phyloP scores from a whole-genome alignment of 2,113 vertebrate species.

The Phoxinus phoxinus region DNA sequence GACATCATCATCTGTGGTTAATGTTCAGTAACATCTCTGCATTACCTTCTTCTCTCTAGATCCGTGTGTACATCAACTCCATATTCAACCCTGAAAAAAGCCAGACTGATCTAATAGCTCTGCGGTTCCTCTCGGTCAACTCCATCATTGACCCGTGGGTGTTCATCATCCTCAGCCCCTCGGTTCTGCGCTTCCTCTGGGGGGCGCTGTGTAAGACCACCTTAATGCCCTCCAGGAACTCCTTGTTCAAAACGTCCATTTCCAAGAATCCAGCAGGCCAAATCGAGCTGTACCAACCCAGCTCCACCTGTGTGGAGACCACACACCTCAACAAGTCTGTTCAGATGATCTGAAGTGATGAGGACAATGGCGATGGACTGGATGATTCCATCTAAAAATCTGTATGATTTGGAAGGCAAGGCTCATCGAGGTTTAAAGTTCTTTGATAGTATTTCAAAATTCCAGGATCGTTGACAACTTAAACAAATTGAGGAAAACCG shows the following conservation, averaged over 20 bases:
- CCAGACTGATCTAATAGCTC: conserved; percentile 77
- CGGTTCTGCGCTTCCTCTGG: conserved; percentile 81
- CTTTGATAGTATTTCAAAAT: neutral
- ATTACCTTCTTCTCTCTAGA: conserved; percentile 69
- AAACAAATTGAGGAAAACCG: too few species aligned
- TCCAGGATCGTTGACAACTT: too few species aligned
- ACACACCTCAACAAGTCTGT: conserved; percentile 18
- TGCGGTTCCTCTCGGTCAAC: conserved; percentile 90
- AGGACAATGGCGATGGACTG: neutral
- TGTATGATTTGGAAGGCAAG: neutral
- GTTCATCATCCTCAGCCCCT: conserved; percentile 88
- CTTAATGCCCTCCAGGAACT: conserved; percentile 43
- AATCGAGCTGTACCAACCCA: conserved; percentile 28
- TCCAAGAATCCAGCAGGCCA: conserved; percentile 47
- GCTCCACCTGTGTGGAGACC: conserved; percentile 9
- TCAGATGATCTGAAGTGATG: conserved; percentile 41
- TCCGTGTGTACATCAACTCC: conserved; percentile 86
- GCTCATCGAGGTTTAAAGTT: neutral
- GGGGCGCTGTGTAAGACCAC: conserved; percentile 69
- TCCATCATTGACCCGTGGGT: conserved; percentile 93
- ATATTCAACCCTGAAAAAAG: accelerated
- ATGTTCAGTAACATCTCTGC: neutral
- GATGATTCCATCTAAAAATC: neutral
- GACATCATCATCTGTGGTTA: neutral
- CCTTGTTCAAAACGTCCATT: conserved; percentile 51